A percentile compares a stretch with the other conserved stretches of the same genome.
Evolutionary conservation across 1,140 invertebrate species (phyloP).

Genomic region (Paraescarpia echinospica): DNA sequence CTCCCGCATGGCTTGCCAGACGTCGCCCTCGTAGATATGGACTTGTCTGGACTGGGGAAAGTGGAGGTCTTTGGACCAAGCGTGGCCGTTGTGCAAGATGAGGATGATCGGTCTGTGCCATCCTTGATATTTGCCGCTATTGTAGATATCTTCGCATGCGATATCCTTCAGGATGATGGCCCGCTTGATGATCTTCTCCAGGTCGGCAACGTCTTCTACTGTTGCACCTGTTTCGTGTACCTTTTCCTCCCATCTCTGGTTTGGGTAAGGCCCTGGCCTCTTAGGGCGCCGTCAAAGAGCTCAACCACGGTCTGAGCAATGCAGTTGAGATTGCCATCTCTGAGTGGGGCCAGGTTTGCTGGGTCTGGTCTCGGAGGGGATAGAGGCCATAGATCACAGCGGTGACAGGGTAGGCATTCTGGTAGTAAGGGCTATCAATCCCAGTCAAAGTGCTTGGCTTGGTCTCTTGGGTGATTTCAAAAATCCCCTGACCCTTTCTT

Average conservation of each 20-base stretch:
- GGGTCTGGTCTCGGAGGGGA: not conserved
- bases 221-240: conserved; percentile 17
- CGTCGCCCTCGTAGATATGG: not conserved
- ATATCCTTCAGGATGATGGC: too few relatives aligned
- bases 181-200: conserved; percentile 13
- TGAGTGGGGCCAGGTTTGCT: too few relatives aligned
- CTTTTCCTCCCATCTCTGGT: conserved; percentile 21
- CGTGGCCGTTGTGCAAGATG: conserved; percentile 12
- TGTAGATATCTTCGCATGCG: conserved; percentile 17
- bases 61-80: not conserved
- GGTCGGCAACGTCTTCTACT: conserved; percentile 7
- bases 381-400: conserved; percentile 27
- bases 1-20: not conserved
- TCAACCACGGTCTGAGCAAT: conserved; percentile 20
- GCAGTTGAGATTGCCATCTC: conserved; percentile 23
- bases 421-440: too few relatives aligned
- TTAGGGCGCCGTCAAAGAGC: conserved; percentile 20
- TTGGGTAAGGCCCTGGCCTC: conserved; percentile 18
- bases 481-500: not conserved
- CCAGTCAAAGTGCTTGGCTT: conserved; percentile 1
- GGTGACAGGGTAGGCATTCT: conserved; percentile 28
- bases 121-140: conserved; percentile 18
- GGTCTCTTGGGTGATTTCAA: not conserved
- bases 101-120: not conserved
- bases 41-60: not conserved